These are phyloP conservation scores for Sebastes steindachneri DNA, from an alignment of 2,797 vertebrate genomes.

Conservation along the genomic window DNA sequence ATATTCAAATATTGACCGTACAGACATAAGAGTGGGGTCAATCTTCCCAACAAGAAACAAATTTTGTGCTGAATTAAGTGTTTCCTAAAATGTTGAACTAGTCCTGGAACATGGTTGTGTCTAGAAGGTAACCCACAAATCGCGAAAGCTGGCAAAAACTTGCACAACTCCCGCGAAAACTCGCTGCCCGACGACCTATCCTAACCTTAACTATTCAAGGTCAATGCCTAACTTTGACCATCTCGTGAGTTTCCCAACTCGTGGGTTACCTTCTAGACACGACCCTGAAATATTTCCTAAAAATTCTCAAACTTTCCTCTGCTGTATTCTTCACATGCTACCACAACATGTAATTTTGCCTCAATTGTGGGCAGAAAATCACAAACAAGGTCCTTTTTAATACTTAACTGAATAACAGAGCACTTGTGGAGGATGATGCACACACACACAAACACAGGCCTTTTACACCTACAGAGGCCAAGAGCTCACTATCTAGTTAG, in stretches of 20 bases:
- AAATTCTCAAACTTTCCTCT: background rate
- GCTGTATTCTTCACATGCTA: background rate
- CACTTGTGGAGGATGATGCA: background rate
- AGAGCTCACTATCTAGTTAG: conserved; percentile 23
- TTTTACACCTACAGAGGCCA: background rate
- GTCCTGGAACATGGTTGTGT: background rate
- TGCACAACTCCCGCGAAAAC: no score
- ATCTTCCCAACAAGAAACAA: background rate
- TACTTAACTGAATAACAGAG: background rate
- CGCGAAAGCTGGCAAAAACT: no score
- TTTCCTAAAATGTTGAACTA: background rate
- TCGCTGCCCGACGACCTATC: no score
- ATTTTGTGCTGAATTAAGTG: background rate
- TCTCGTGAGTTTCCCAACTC: no score
- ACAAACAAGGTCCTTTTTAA: background rate
- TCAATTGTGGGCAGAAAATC: background rate
- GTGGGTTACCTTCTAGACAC: no score
- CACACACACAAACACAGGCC: background rate
- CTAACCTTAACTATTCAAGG: no score
- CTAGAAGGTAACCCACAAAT: no score
- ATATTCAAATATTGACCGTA: background rate
- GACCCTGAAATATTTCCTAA: background rate
- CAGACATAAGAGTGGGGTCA: background rate
- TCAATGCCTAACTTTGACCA: no score
- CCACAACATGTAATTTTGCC: background rate